phyloP scores from a whole-genome alignment of 2,888 invertebrate species.

The Melitaea athalia region DNA sequence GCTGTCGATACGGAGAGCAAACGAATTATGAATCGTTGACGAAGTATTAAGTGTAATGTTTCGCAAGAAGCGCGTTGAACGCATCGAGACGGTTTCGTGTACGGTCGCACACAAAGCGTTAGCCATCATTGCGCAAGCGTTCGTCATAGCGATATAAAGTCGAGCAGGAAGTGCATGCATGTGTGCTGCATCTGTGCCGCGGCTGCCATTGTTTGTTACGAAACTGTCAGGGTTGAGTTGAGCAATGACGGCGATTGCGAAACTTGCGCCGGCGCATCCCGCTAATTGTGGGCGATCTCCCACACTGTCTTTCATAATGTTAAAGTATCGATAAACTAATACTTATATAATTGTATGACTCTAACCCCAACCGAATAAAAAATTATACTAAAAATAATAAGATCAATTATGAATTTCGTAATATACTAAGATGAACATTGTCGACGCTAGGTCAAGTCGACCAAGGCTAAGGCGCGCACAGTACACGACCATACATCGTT shows the following conservation, averaged over 20 bases:
- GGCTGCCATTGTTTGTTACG: slow-evolving; percentile 77
- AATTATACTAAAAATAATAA: slow-evolving; percentile 3
- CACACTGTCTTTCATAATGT: slow-evolving; percentile 31
- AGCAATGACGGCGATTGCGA: slow-evolving; percentile 74
- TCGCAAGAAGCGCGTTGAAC: slow-evolving; percentile 59
- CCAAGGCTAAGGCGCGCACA: slow-evolving; percentile 27
- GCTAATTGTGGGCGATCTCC: slow-evolving; percentile 75
- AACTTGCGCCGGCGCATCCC: slow-evolving; percentile 69
- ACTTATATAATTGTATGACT: slow-evolving; percentile 27
- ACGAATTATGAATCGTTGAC: slow-evolving; percentile 59
- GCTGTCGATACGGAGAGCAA: slow-evolving; percentile 52
- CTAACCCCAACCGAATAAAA: neutral
- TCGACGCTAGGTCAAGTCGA: slow-evolving; percentile 8
- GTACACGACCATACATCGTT: slow-evolving; percentile 18
- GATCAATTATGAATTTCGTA: slow-evolving; percentile 2
- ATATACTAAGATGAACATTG: neutral
- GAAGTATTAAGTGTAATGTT: slow-evolving; percentile 57
- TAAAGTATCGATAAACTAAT: slow-evolving; percentile 34
- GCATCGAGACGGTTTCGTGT: slow-evolving; percentile 62
- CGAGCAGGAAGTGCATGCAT: slow-evolving; percentile 80
- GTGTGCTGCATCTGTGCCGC: slow-evolving; percentile 77
- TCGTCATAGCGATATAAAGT: slow-evolving; percentile 68
- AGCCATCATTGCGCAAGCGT: slow-evolving; percentile 71
- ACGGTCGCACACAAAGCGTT: slow-evolving; percentile 60
- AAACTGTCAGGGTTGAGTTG: slow-evolving; percentile 81